phyloP scores from a whole-genome alignment of 2,113 vertebrate genomes.

The Grallaria varia region DNA sequence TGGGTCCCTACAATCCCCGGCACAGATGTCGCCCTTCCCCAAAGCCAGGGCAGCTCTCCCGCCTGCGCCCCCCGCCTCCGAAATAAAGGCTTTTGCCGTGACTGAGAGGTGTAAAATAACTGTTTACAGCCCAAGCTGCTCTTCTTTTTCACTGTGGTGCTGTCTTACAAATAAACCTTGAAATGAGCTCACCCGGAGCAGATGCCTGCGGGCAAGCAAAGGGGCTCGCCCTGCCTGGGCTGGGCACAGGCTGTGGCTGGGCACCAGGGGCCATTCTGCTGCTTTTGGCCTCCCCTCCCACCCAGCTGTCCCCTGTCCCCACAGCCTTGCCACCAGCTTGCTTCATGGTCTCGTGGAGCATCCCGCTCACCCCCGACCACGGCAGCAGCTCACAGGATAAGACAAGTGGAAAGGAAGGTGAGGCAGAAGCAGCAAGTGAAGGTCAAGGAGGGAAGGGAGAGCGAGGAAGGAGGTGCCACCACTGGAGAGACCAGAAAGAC shows the following conservation, averaged over 20 bases:
- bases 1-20: neutral
- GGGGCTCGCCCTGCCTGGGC: neutral
- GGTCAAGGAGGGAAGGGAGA: neutral
- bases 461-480: neutral
- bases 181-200: neutral
- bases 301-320: fast-evolving
- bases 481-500: neutral
- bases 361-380: neutral
- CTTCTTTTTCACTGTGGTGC: neutral
- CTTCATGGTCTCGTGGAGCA: fast-evolving
- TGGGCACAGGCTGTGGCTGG: neutral
- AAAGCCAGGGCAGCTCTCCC: neutral
- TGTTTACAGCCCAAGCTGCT: constrained; percentile 35
- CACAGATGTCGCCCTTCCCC: constrained; percentile 63
- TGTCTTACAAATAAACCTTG: constrained; percentile 42
- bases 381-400: neutral
- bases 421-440: neutral
- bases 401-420: neutral
- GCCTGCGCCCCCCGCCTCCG: neutral
- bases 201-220: neutral
- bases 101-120: constrained; percentile 56
- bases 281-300: too few species aligned
- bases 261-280: fast-evolving
- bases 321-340: fast-evolving
- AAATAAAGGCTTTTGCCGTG: constrained; percentile 33